Evolutionary conservation across 2,888 invertebrate species (phyloP).

Genomic region (Unio pictorum): DNA sequence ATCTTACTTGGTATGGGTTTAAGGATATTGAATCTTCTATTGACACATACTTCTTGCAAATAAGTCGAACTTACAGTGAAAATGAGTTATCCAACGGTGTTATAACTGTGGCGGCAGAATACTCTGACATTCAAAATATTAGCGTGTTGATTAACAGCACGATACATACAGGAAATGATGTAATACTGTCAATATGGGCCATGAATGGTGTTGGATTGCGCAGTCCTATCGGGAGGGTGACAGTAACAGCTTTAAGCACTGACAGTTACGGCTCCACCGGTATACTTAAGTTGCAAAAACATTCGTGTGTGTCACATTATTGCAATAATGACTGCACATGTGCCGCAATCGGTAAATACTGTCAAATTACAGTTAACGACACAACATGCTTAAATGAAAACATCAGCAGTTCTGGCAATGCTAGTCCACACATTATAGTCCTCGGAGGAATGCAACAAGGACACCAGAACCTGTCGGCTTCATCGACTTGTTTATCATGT

Average conservation of each 20-base stretch:
- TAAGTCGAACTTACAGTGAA: conserved; percentile 26
- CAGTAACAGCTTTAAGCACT: conserved; percentile 13
- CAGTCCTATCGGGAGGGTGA: conserved; percentile 23
- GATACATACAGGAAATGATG: conserved; percentile 12
- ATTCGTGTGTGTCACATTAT: conserved; percentile 34
- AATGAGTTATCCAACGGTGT: conserved; percentile 24
- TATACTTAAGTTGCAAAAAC: conserved; percentile 25
- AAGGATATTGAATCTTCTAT: conserved; percentile 37
- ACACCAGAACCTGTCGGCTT: conserved; percentile 10
- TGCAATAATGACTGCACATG: conserved; percentile 44
- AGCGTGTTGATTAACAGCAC: conserved; percentile 3
- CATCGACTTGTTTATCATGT: conserved; percentile 18
- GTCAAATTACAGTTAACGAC: conserved; percentile 9
- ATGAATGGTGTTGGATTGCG: conserved; percentile 29
- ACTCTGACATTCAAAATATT: conserved; percentile 1
- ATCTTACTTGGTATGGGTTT: conserved; percentile 43
- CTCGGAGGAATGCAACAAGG: conserved; percentile 2
- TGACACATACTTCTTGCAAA: conserved; percentile 19
- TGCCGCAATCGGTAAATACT: conserved; percentile 36
- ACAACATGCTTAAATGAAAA: conserved; percentile 4
- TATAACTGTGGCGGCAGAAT: background rate
- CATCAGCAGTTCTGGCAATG: background rate
- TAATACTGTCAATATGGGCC: conserved; percentile 36
- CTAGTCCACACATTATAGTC: conserved; percentile 4
- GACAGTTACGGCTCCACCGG: conserved; percentile 5